Evolutionary conservation across 64 coral and sea anemone species (phyloP), one percentile per base, ranked within the genome.

Genomic region (Hydrozoanthus tunicans): DNA sequence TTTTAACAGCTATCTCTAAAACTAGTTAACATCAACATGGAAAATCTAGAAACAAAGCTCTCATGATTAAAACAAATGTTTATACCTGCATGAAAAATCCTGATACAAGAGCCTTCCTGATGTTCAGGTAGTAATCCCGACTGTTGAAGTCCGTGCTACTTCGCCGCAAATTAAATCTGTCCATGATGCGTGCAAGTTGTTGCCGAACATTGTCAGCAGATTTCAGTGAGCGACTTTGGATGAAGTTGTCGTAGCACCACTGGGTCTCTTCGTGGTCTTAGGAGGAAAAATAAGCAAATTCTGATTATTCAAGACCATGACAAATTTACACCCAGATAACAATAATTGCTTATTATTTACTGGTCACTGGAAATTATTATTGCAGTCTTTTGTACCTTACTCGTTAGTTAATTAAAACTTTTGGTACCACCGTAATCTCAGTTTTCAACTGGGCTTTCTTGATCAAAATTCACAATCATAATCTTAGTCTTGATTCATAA

Each of bases 61-160:
- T 52, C 26, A 12, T 57, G 53, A 59, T 15, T 67, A 4, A 70
- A 55, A 81, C 24, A 11, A 15, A 43, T 25, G n/a, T 80, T 82
- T 73, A 78, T 99, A 99, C 97, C 97, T 99, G 97, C 97, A 99
- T 99, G 72, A 99, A 99, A 76, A 99, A 99, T 91, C 97, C 97
- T 25, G 97, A 77, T 43, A 99, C 97, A 6, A 99, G 83, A 7
- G 97, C 97, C 65, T 99, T 99, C 85, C 97, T 91, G 89, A 99
- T 99, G 79, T 99, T 99, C 6, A 99, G 62, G 58, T 99, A 99
- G 70, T 99, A 99, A 76, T 99, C 97, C 0, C 94, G 78, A 73
- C 97, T 99, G 84, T 99, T 99, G 43, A 99, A 99, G 94, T 99
- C 97, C 43, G 97, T 99, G 66, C 97, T 99, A 4, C 89, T 90